A percentile compares a stretch with the other conserved stretches of the same genome.
These are phyloP conservation scores for Amphilophus citrinellus DNA, from an alignment of 2,113 vertebrate species.

Conservation along the genomic window DNA sequence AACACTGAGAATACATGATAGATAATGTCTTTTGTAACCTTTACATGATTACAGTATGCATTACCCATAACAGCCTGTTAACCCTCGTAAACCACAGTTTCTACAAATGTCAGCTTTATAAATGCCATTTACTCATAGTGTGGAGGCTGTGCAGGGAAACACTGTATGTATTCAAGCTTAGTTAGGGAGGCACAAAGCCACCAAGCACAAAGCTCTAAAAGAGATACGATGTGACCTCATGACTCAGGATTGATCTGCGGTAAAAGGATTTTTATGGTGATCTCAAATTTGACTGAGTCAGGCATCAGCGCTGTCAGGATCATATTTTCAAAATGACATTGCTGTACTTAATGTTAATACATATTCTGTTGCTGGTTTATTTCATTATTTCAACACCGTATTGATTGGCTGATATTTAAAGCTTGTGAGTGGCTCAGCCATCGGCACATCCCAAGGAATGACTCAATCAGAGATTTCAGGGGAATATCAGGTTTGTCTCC, in stretches of 20 bases:
- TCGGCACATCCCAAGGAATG: conserved; percentile 19
- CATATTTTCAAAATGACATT: conserved; percentile 73
- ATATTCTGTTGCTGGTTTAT: conserved; percentile 50
- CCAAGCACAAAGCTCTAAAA: conserved; percentile 22
- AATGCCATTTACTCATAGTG: conserved; percentile 5
- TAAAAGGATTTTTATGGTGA: conserved; percentile 66
- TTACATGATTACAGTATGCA: conserved; percentile 28
- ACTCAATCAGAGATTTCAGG: conserved; percentile 57
- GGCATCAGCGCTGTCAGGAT: conserved; percentile 50
- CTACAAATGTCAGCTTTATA: not conserved
- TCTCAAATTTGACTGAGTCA: conserved; percentile 71
- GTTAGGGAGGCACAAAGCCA: not conserved
- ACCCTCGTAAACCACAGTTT: conserved; percentile 14
- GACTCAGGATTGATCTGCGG: conserved; percentile 63
- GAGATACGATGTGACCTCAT: conserved; percentile 56
- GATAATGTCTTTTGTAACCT: conserved; percentile 33
- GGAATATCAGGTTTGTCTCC: conserved; percentile 62
- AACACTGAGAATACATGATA: conserved; percentile 3
- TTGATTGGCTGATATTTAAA: conserved; percentile 73
- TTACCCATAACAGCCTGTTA: conserved; percentile 33
- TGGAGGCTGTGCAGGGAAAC: not conserved
- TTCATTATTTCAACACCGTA: conserved; percentile 59
- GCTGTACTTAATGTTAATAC: conserved; percentile 45
- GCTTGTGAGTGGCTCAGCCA: conserved; percentile 43
- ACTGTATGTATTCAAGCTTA: conserved; percentile 6